phyloP scores from a whole-genome alignment of 2,797 vertebrate species.

The Anguilla anguilla region DNA sequence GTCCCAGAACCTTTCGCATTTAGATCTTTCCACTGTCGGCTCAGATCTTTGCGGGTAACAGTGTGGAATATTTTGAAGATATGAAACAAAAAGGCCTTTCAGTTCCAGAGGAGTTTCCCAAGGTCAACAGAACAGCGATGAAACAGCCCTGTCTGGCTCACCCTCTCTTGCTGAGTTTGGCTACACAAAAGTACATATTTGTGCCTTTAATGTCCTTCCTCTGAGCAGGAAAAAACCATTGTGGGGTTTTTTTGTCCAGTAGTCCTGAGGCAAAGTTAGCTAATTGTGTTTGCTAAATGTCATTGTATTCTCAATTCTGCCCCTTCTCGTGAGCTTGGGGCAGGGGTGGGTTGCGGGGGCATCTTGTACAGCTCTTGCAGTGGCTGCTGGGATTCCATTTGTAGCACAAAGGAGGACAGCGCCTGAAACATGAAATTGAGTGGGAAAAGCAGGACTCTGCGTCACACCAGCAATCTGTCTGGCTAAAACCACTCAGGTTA shows the following conservation, averaged over 20 bases:
- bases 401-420: not conserved
- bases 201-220: constrained; percentile 72
- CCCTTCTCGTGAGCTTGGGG: not conserved
- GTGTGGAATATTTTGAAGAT: constrained; percentile 74
- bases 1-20: constrained; percentile 73
- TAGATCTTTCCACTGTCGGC: constrained; percentile 69
- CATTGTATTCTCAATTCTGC: not conserved
- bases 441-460: constrained; percentile 61
- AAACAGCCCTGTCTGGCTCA: constrained; percentile 77
- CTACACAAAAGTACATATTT: constrained; percentile 83
- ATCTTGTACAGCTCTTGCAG: not conserved
- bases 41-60: constrained; percentile 77
- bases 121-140: constrained; percentile 85
- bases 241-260: constrained; percentile 63
- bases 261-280: constrained; percentile 50
- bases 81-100: constrained; percentile 92
- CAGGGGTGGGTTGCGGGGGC: constrained; percentile 40
- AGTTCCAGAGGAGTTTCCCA: constrained; percentile 88
- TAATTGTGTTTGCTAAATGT: constrained; percentile 29
- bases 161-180: constrained; percentile 50
- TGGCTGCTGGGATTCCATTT: not conserved
- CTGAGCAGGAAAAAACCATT: constrained; percentile 65
- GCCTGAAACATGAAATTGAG: constrained; percentile 50
- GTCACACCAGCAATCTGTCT: not conserved
- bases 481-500: not conserved